Conservation (phyloP, 2,888 invertebrate genomes). For the Rhagophthalmus giganteus region DNA sequence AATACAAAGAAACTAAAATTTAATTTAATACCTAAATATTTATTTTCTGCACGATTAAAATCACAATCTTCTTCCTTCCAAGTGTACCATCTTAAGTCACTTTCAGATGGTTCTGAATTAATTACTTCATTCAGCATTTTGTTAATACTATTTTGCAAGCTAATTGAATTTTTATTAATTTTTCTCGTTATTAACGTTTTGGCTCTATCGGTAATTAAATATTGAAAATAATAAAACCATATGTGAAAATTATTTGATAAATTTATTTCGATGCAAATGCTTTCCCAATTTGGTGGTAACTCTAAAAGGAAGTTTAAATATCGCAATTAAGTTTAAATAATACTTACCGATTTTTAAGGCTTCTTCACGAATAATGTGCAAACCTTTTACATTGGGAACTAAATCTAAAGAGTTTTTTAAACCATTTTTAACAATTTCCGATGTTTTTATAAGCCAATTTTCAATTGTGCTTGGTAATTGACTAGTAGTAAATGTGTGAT, state of each 20-base stretch:
- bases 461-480: conserved; percentile 51
- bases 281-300: conserved; percentile 65
- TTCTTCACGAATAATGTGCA: conserved; percentile 73
- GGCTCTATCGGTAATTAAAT: conserved; percentile 70
- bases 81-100: conserved; percentile 70
- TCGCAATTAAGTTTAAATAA: no score
- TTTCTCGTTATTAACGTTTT: conserved; percentile 62
- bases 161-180: conserved; percentile 43
- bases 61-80: conserved; percentile 72
- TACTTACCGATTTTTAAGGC: conserved; percentile 63
- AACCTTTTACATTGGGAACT: conserved; percentile 69
- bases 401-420: conserved; percentile 65
- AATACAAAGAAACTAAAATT: no score
- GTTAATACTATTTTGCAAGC: conserved; percentile 55
- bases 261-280: conserved; percentile 63
- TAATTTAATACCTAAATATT: conserved; percentile 45
- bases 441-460: conserved; percentile 68
- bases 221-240: conserved; percentile 75
- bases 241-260: conserved; percentile 64
- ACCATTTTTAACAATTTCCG: conserved; percentile 59
- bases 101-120: conserved; percentile 58
- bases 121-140: conserved; percentile 12
- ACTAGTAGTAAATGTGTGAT: neutral
- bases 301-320: no score
- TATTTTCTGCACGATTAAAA: conserved; percentile 52